These are phyloP conservation scores for Cybosia mesomella DNA, from an alignment of 2,888 invertebrate species.

Conservation along the genomic window DNA sequence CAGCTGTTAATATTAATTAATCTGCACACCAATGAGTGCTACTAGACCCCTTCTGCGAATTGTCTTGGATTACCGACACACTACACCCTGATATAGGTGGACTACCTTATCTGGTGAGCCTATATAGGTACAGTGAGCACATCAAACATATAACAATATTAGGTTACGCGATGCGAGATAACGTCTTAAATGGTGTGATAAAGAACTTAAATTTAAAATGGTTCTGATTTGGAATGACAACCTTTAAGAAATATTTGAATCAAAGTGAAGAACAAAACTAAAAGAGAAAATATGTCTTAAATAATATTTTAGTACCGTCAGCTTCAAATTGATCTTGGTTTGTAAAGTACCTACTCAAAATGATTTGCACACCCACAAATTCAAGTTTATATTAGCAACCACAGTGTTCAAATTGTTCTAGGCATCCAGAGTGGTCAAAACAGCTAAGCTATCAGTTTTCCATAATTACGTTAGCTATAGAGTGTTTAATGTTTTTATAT, in stretches of 20 bases:
- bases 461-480: no score
- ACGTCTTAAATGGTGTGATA: conserved; percentile 42
- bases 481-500: no score
- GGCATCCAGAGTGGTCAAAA: no score
- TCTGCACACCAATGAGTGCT: conserved; percentile 51
- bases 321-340: no score
- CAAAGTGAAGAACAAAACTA: neutral
- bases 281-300: neutral
- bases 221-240: neutral
- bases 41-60: conserved; percentile 50
- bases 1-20: conserved; percentile 6
- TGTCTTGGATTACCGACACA: conserved; percentile 63
- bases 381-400: no score
- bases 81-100: conserved; percentile 56
- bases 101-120: conserved; percentile 58
- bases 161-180: conserved; percentile 52
- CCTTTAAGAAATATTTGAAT: neutral
- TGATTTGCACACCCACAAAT: no score
- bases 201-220: conserved; percentile 25
- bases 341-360: no score
- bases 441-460: no score
- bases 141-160: conserved; percentile 54
- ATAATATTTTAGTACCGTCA: no score
- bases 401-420: no score
- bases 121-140: conserved; percentile 48